Evolutionary conservation across 2,113 vertebrate genomes (phyloP).

Genomic region (Oophaga pumilio): DNA sequence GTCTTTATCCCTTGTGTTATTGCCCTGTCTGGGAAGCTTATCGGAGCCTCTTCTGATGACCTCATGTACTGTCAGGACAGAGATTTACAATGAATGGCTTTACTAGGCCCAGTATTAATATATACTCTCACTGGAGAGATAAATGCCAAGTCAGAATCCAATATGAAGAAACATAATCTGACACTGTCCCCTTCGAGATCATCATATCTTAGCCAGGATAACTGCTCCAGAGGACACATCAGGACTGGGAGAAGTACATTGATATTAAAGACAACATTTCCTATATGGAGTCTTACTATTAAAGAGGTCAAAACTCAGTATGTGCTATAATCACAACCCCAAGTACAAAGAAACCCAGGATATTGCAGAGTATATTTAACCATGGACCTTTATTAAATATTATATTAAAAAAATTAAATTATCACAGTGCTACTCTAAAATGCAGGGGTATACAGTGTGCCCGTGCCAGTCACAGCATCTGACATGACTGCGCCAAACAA

Average conservation of each 20-base stretch:
- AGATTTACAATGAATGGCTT: background rate
- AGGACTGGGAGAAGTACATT: background rate
- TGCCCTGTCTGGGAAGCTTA: background rate
- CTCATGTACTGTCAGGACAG: background rate
- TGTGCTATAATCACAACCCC: too few species aligned
- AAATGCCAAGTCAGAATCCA: background rate
- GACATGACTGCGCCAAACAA: too few species aligned
- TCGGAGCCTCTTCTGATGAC: background rate
- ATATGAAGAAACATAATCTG: background rate
- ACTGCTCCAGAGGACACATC: background rate
- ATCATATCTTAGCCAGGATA: background rate
- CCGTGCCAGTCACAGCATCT: too few species aligned
- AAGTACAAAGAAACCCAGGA: too few species aligned
- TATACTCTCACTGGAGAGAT: background rate
- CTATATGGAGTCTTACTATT: too few species aligned
- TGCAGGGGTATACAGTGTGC: too few species aligned
- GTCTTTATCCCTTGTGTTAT: background rate
- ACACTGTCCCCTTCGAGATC: background rate
- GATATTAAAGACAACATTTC: background rate
- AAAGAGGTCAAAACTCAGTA: too few species aligned
- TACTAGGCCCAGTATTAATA: background rate
- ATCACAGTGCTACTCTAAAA: too few species aligned
- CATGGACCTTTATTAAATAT: too few species aligned
- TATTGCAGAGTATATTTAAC: too few species aligned
- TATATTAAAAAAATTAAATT: too few species aligned